Evolutionary conservation across 2,797 vertebrate species (phyloP), one percentile per base, ranked within the genome.

Genomic region (Monodelphis domestica): DNA sequence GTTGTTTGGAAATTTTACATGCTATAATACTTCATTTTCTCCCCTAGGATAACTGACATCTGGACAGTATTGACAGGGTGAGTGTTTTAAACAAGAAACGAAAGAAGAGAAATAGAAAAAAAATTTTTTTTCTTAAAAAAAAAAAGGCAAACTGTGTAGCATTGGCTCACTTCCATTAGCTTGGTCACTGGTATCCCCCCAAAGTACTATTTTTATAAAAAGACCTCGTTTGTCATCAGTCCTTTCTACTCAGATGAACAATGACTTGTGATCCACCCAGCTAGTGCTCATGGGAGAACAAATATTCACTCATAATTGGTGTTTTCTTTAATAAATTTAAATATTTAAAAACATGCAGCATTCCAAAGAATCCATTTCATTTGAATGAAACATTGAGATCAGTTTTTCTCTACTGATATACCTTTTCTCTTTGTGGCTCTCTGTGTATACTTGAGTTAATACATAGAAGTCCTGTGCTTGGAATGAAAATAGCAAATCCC

Each of bases 351-450:
- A 96, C 89, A 93, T 28, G 59, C 90, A 95, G 94, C 63, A 91
- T 89, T 90, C 90, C 93, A 84, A 92, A 91, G 95, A 87, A 97
- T 96, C 96, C 94, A 97, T 97, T 97, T 97, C 90, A 94, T 95
- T 96, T 97, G 95, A 29, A 96, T 94, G 95, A 97, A 97, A 97
- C 95, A 97, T 94, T 94, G 94, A 96, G 96, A 95, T 95, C 93
- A 93, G 96, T 93, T 94, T 97, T 78, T 53, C 96, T 95, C 94
- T 93, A 96, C 94, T 90, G 87, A 93, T n/a, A n/a, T n/a, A n/a
- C n/a, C n/a, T n/a, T n/a, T n/a, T n/a, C n/a, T n/a, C n/a, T n/a
- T n/a, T n/a, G n/a, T n/a, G n/a, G n/a, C n/a, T 21, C 29, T 29
- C 12, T 26, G 96, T 95, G 93, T 97, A 88, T 87, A 84, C 90